A percentile compares a stretch with the other conserved stretches of the same genome.
Evolutionary conservation across 1,140 invertebrate genomes (phyloP).

Genomic region (Diploscapter pachys): DNA sequence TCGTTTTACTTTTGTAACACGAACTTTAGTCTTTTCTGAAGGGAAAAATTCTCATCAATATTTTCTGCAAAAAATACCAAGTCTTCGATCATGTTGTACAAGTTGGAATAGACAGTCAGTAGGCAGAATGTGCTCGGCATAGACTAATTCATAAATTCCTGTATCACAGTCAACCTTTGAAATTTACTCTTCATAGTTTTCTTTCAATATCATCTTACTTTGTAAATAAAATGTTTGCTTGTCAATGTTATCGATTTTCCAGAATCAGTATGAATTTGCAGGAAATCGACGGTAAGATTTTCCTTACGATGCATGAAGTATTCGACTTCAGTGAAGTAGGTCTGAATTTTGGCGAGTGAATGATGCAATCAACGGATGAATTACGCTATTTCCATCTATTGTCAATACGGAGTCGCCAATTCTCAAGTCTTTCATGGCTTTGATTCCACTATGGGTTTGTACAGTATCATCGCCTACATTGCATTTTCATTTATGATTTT

Average conservation of each 20-base stretch:
- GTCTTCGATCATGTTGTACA: not conserved
- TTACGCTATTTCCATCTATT: slow-evolving; percentile 37
- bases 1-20: slow-evolving; percentile 2
- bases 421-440: slow-evolving; percentile 40
- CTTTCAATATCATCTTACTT: slow-evolving; percentile 19
- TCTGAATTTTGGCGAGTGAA: not conserved
- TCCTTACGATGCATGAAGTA: slow-evolving; percentile 44
- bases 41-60: not conserved
- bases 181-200: not conserved
- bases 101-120: slow-evolving; percentile 41
- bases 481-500: too few relatives aligned
- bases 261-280: slow-evolving; percentile 32
- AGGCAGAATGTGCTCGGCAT: slow-evolving; percentile 38
- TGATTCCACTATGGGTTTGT: slow-evolving; percentile 33
- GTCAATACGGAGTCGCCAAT: slow-evolving; percentile 43
- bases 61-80: not conserved
- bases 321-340: slow-evolving; percentile 34
- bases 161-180: too few relatives aligned
- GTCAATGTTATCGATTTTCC: slow-evolving; percentile 37
- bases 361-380: not conserved
- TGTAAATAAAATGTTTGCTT: slow-evolving; percentile 47
- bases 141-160: slow-evolving; percentile 10
- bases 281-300: slow-evolving; percentile 34
- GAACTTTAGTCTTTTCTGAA: not conserved
- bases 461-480: slow-evolving; percentile 30